These are phyloP conservation scores for Pristionchus exspectatus DNA, from an alignment of 2,888 invertebrate species.

Conservation along the genomic window DNA sequence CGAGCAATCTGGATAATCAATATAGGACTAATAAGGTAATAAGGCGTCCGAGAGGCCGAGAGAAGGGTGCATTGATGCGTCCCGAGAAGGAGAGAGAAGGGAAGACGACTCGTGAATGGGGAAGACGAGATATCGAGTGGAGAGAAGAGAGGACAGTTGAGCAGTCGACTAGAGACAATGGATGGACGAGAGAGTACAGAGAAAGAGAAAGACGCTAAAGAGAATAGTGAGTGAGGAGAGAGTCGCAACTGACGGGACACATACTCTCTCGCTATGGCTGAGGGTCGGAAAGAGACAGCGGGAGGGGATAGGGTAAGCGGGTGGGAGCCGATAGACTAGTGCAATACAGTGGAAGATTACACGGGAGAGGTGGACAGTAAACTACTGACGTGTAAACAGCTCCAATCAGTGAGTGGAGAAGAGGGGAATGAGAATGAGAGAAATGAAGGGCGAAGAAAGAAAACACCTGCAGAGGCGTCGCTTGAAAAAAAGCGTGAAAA, in stretches of 20 bases:
- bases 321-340: constrained; percentile 5
- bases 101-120: constrained; percentile 44
- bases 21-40: constrained; percentile 7
- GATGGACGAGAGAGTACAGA: background rate
- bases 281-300: constrained; percentile 29
- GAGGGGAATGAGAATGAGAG: background rate
- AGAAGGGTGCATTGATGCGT: constrained; percentile 39
- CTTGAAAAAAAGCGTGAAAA: background rate
- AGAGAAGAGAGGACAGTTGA: constrained; percentile 14
- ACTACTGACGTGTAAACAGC: background rate
- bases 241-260: constrained; percentile 12
- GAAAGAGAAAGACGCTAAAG: background rate
- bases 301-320: constrained; percentile 26
- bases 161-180: constrained; percentile 1
- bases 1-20: background rate
- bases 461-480: background rate
- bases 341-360: constrained; percentile 10
- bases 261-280: background rate
- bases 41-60: background rate
- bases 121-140: constrained; percentile 40
- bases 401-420: background rate
- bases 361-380: background rate
- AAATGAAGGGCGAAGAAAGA: background rate
- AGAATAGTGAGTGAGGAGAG: background rate
- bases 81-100: constrained; percentile 9